A percentile compares a stretch with the other conserved stretches of the same genome.
Conservation (phyloP, 2,888 invertebrate genomes). For the Anarsia innoxiella region DNA sequence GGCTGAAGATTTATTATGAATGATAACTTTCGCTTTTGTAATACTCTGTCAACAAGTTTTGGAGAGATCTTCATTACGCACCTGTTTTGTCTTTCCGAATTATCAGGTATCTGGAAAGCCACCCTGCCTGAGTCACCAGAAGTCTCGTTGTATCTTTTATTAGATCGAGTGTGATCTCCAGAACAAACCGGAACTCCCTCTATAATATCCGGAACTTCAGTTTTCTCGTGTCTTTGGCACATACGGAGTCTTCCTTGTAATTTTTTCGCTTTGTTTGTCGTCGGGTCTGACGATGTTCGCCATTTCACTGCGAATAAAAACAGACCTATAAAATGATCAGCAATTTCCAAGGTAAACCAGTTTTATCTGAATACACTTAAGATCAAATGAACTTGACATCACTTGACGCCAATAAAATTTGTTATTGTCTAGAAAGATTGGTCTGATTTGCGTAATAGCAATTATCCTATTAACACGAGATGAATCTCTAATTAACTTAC, state of each 20-base stretch:
- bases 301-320: slow-evolving; percentile 44
- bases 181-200: slow-evolving; percentile 70
- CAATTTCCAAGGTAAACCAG: not conserved
- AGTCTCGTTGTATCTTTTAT: slow-evolving; percentile 37
- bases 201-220: slow-evolving; percentile 69
- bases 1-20: too few species aligned
- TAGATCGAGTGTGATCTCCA: slow-evolving; percentile 43
- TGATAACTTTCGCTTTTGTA: too few species aligned
- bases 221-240: slow-evolving; percentile 64
- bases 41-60: not conserved
- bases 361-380: not conserved
- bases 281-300: slow-evolving; percentile 55
- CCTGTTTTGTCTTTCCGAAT: slow-evolving; percentile 46
- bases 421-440: too few species aligned
- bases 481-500: slow-evolving; percentile 33
- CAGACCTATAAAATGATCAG: not conserved
- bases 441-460: too few species aligned
- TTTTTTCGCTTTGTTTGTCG: slow-evolving; percentile 51
- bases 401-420: too few species aligned
- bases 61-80: slow-evolving; percentile 17
- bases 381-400: too few species aligned
- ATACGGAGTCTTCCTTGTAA: slow-evolving; percentile 51
- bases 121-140: slow-evolving; percentile 39
- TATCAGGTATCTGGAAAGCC: slow-evolving; percentile 55
- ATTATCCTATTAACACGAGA: not conserved